Percentiles rank a stretch among this genome's conserved stretches.
Conservation (phyloP, 2,888 invertebrate species). For the Lathronympha strigana region DNA sequence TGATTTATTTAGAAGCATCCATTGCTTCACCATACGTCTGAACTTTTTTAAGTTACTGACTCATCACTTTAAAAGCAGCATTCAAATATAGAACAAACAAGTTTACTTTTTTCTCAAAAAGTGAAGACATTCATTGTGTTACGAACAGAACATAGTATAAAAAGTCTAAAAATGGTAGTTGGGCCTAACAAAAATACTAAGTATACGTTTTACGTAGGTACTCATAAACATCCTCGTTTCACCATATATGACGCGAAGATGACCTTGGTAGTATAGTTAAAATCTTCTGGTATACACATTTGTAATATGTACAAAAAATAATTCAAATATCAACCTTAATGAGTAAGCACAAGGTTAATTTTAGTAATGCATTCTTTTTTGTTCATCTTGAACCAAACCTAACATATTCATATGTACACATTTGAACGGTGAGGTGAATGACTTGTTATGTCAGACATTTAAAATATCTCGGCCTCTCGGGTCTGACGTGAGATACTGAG, state of each 20-base stretch:
- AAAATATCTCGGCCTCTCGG: conserved; percentile 46
- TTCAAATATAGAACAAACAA: too few relatives aligned
- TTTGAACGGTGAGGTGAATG: conserved; percentile 50
- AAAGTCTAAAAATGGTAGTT: too few relatives aligned
- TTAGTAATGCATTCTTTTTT: neutral
- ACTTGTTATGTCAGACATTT: conserved; percentile 45
- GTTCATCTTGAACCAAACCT: neutral
- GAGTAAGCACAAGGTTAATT: neutral
- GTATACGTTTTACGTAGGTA: too few relatives aligned
- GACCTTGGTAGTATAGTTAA: conserved; percentile 13
- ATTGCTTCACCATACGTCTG: too few relatives aligned
- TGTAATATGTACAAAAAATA: neutral
- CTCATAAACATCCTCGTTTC: neutral
- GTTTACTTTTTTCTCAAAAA: too few relatives aligned
- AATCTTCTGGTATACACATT: neutral
- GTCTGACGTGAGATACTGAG: conserved; percentile 26
- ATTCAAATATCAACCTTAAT: conserved; percentile 1
- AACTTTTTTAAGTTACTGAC: too few relatives aligned
- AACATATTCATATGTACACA: conserved; percentile 17
- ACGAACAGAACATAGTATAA: too few relatives aligned
- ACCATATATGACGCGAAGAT: neutral
- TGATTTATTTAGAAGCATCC: neutral
- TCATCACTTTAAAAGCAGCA: too few relatives aligned
- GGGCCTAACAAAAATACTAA: too few relatives aligned
- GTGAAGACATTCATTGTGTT: too few relatives aligned